Conservation (phyloP, 2,113 vertebrate genomes). For the Pelvicachromis taeniatus region DNA sequence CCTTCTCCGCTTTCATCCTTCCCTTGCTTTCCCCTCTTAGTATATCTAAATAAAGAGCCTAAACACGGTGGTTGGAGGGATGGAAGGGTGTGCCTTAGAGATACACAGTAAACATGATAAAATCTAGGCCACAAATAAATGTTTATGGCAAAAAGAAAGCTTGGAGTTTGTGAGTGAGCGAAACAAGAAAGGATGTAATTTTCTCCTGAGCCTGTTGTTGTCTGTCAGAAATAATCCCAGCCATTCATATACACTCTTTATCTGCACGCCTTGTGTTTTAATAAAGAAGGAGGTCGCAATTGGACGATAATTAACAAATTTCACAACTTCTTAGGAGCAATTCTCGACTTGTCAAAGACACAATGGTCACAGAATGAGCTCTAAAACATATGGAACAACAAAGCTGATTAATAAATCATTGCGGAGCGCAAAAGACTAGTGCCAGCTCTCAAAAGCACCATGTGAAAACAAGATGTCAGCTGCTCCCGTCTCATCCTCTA, state of each 20-base stretch:
- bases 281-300: neutral
- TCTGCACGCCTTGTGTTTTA: slow-evolving; percentile 4
- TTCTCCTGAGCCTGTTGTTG: slow-evolving; percentile 6
- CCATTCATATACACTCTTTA: slow-evolving; percentile 1
- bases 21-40: neutral
- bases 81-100: neutral
- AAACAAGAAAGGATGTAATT: neutral
- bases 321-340: neutral
- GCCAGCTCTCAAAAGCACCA: slow-evolving; percentile 36
- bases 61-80: neutral
- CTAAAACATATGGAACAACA: slow-evolving; percentile 24
- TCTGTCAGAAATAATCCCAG: slow-evolving; percentile 5
- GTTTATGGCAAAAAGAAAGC: neutral
- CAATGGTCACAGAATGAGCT: slow-evolving; percentile 1
- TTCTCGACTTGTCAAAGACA: neutral
- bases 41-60: neutral
- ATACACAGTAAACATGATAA: slow-evolving; percentile 1
- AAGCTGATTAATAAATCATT: slow-evolving; percentile 43
- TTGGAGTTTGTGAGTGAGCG: neutral
- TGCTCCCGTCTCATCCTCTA: slow-evolving; percentile 24
- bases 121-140: slow-evolving; percentile 17
- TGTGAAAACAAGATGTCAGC: slow-evolving; percentile 50
- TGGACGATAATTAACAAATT: neutral
- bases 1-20: neutral
- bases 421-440: slow-evolving; percentile 5